A percentile compares a stretch with the other conserved stretches of the same genome.
These are phyloP conservation scores for Odiellus spinosus DNA, from an alignment of 2,888 invertebrate genomes.

Conservation along the genomic window DNA sequence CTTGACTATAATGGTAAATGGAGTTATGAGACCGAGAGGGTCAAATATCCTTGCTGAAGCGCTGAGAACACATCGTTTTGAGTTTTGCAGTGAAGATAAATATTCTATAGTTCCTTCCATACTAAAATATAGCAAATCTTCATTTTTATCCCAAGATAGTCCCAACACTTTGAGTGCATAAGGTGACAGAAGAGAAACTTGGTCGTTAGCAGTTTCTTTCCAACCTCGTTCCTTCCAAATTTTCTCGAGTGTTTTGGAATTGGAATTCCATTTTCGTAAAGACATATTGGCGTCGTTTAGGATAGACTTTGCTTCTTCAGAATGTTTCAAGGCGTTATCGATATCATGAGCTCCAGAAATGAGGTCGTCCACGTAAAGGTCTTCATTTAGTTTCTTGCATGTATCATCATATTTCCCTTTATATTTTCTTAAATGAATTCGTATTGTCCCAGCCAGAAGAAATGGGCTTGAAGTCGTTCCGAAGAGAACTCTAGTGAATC, in stretches of 20 bases:
- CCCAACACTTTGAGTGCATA: conserved; percentile 1
- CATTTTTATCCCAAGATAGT: conserved; percentile 1
- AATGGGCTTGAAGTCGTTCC: conserved; percentile 3
- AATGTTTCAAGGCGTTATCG: neutral
- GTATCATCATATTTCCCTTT: neutral
- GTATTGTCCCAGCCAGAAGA: neutral
- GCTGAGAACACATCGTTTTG: too few relatives aligned
- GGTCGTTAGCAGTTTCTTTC: neutral
- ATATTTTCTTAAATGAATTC: conserved; percentile 1
- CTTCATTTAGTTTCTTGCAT: neutral
- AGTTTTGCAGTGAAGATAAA: too few relatives aligned
- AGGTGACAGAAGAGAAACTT: neutral
- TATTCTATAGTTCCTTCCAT: neutral
- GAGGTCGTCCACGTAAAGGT: conserved; percentile 3
- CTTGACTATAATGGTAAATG: too few relatives aligned
- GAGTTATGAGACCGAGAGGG: too few relatives aligned
- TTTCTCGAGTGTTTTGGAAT: neutral
- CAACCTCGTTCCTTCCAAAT: neutral
- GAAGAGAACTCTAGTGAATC: conserved; percentile 1
- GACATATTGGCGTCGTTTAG: conserved; percentile 1
- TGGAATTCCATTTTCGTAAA: conserved; percentile 1
- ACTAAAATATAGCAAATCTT: neutral
- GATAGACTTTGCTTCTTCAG: neutral
- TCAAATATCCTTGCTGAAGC: too few relatives aligned
- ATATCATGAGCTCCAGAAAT: neutral